phyloP scores from a whole-genome alignment of 2,888 invertebrate genomes.

The Mayetiola destructor region DNA sequence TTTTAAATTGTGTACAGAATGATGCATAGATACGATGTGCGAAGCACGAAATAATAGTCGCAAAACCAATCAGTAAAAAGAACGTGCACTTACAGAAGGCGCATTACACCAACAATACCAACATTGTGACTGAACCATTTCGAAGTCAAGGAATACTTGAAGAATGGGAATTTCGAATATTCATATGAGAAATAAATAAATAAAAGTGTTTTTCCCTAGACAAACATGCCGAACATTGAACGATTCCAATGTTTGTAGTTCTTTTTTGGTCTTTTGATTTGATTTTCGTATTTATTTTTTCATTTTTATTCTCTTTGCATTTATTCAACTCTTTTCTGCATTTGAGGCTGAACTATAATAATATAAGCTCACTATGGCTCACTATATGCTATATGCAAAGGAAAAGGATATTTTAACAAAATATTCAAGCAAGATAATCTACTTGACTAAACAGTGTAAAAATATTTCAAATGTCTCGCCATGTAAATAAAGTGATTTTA shows the following conservation, averaged over 20 bases:
- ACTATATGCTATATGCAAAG: conserved; percentile 2
- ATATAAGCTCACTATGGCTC: neutral
- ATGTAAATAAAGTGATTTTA: conserved; percentile 8
- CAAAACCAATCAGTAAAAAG: neutral
- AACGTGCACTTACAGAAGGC: no score
- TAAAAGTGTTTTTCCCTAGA: conserved; percentile 4
- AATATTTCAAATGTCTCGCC: conserved; percentile 15
- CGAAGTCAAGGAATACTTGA: neutral
- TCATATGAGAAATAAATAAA: conserved; percentile 5
- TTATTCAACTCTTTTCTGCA: neutral
- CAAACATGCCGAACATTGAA: no score
- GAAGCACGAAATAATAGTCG: no score
- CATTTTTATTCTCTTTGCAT: neutral
- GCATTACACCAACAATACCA: neutral
- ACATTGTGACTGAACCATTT: neutral
- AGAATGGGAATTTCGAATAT: conserved; percentile 5
- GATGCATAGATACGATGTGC: neutral
- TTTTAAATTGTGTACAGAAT: neutral
- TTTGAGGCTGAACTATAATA: neutral
- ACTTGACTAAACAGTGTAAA: conserved; percentile 13
- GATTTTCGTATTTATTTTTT: neutral
- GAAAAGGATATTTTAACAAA: neutral
- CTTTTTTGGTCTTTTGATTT: neutral
- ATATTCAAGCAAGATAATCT: conserved; percentile 4
- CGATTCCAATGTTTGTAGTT: no score